Conservation (phyloP, 2,797 vertebrate genomes). For the Melanogrammus aeglefinus region DNA sequence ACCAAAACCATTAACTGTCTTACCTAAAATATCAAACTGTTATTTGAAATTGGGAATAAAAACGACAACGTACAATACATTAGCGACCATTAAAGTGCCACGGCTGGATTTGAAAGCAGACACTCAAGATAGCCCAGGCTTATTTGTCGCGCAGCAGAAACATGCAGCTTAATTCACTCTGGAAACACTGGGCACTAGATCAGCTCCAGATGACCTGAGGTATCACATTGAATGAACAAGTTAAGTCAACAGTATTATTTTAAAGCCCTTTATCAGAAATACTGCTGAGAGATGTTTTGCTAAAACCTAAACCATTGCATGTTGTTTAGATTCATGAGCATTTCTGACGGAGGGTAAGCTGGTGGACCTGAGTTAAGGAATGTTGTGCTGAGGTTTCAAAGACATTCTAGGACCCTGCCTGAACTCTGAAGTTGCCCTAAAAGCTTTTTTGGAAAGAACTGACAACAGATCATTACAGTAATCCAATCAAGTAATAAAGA, state of each 20-base stretch:
- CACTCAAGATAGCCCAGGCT: background rate
- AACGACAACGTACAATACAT: background rate
- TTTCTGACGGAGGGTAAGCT: background rate
- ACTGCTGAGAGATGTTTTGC: background rate
- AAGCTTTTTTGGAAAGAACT: background rate
- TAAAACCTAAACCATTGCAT: background rate
- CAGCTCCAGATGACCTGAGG: background rate
- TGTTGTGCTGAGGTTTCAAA: background rate
- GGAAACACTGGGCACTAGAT: background rate
- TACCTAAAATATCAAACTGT: background rate
- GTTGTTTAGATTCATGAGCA: background rate
- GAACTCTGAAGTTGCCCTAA: background rate
- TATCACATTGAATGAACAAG: background rate
- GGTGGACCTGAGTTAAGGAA: background rate
- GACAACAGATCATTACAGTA: background rate
- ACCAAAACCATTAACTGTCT: background rate
- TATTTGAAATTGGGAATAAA: background rate
- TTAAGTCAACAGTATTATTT: background rate
- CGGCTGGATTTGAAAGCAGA: background rate
- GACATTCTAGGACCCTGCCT: background rate
- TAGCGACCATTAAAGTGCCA: slow-evolving; percentile 3
- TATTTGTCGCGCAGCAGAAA: background rate
- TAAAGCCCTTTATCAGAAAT: background rate
- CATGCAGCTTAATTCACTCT: background rate
- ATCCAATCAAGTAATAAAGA: background rate